Percentiles rank a stretch among this genome's conserved stretches.
phyloP scores from a whole-genome alignment of 92 coral and sea anemone genomes.

The Galaxea fascicularis region DNA sequence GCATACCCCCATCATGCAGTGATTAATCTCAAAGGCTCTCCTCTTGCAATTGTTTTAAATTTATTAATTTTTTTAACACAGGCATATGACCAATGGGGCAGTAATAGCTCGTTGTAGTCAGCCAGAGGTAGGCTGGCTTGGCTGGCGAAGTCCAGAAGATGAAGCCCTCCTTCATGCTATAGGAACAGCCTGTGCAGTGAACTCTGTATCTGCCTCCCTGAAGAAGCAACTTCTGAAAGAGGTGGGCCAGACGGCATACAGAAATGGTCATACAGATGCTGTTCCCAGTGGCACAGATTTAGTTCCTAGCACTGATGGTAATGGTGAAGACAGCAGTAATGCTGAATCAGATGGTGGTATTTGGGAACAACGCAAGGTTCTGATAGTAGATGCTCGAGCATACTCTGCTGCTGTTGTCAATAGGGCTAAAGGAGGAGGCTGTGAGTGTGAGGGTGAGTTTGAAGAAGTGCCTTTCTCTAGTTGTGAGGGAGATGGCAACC shows the following conservation, averaged over 20 bases:
- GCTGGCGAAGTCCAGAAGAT: conserved; percentile 91
- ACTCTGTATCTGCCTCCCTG: conserved; percentile 8
- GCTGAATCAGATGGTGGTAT: neutral
- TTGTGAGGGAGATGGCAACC: too few species aligned
- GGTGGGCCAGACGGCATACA: conserved; percentile 12
- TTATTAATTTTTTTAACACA: neutral
- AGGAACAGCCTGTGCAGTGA: conserved; percentile 78
- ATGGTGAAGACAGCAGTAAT: neutral
- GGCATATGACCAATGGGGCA: conserved; percentile 90
- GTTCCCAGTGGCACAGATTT: conserved; percentile 38
- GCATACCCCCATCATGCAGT: too few species aligned
- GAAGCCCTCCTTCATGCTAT: conserved; percentile 84
- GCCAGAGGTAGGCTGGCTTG: conserved; percentile 92
- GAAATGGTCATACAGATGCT: conserved; percentile 27
- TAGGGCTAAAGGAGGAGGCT: conserved; percentile 96
- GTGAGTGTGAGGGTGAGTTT: conserved; percentile 87
- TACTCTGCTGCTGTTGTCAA: conserved; percentile 92
- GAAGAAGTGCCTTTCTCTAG: neutral
- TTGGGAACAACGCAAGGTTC: conserved; percentile 66
- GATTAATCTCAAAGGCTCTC: too few species aligned
- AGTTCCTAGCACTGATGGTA: conserved; percentile 26
- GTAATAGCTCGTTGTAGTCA: conserved; percentile 98
- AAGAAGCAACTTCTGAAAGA: conserved; percentile 37
- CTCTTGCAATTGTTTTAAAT: neutral
- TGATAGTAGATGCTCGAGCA: conserved; percentile 92